Percentiles rank a stretch among this genome's conserved stretches.
phyloP scores from a whole-genome alignment of 92 coral and sea anemone genomes.

The Epizoanthus illoricatus region DNA sequence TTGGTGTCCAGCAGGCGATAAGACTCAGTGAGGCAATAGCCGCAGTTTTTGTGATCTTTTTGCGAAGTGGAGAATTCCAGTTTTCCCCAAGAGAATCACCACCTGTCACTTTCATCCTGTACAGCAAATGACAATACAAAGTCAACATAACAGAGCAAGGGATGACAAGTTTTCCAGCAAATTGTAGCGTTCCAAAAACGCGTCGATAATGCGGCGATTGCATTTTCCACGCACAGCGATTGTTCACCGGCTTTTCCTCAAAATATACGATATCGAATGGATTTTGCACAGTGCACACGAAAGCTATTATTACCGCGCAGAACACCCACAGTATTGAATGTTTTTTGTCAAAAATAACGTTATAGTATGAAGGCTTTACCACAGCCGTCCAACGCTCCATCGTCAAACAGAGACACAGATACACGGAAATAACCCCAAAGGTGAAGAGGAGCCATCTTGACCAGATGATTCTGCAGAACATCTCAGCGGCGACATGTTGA shows the following conservation, averaged over 20 bases:
- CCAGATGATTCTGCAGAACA: slow-evolving; percentile 51
- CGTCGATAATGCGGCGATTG: slow-evolving; percentile 11
- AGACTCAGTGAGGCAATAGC: slow-evolving; percentile 51
- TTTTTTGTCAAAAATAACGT: slow-evolving; percentile 33
- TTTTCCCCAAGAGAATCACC: slow-evolving; percentile 20
- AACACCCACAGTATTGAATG: slow-evolving; percentile 33
- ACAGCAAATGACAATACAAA: slow-evolving; percentile 53
- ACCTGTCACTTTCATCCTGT: slow-evolving; percentile 24
- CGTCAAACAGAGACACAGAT: slow-evolving; percentile 47
- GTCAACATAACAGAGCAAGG: slow-evolving; percentile 56
- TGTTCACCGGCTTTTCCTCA: neutral
- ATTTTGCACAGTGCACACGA: slow-evolving; percentile 28
- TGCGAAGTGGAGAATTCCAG: slow-evolving; percentile 46
- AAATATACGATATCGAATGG: slow-evolving; percentile 40
- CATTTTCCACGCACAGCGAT: slow-evolving; percentile 41
- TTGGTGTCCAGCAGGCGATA: slow-evolving; percentile 64
- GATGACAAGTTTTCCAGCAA: slow-evolving; percentile 42
- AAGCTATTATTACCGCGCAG: slow-evolving; percentile 22
- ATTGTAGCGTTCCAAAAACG: slow-evolving; percentile 48
- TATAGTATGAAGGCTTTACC: slow-evolving; percentile 48
- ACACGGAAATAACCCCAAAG: slow-evolving; percentile 37
- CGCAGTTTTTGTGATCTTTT: slow-evolving; percentile 59
- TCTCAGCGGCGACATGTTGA: slow-evolving; percentile 10
- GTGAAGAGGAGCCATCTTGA: slow-evolving; percentile 58
- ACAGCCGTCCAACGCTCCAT: slow-evolving; percentile 61